Conservation (phyloP, 2,888 invertebrate genomes). For the Nasonovia ribisnigri region DNA sequence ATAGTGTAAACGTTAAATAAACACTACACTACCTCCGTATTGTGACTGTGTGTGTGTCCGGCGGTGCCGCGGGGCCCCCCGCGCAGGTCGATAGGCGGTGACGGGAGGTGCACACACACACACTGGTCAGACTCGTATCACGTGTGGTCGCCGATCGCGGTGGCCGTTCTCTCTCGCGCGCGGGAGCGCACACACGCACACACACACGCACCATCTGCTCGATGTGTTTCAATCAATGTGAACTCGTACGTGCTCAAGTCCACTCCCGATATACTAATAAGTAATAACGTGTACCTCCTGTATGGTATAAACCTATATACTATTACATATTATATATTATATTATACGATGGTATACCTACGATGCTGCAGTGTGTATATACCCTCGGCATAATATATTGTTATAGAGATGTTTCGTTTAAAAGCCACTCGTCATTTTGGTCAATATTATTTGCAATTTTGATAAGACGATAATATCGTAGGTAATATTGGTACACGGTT, state of each 20-base stretch:
- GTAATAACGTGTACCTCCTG: conserved; percentile 38
- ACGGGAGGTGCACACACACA: conserved; percentile 28
- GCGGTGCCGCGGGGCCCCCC: conserved; percentile 44
- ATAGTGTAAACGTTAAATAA: conserved; percentile 42
- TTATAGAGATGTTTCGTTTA: not conserved
- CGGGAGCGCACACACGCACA: conserved; percentile 19
- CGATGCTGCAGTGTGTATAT: not conserved
- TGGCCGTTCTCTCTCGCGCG: conserved; percentile 54
- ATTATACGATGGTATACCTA: not conserved
- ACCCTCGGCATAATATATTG: not conserved
- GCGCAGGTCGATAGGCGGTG: conserved; percentile 24
- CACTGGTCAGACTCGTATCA: conserved; percentile 64
- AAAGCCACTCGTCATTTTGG: not conserved
- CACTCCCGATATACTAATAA: conserved; percentile 51
- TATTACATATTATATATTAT: not conserved
- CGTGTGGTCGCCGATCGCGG: conserved; percentile 64
- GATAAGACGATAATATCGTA: not conserved
- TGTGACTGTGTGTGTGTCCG: not conserved
- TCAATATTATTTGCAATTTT: not conserved
- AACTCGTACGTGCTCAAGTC: conserved; percentile 60
- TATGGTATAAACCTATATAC: not conserved
- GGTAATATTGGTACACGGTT: not conserved
- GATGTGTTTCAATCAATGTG: conserved; percentile 62
- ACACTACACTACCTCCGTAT: not conserved
- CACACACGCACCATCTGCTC: conserved; percentile 50